phyloP scores from a whole-genome alignment of 1,140 invertebrate genomes.

The Drosophila kanapiae region DNA sequence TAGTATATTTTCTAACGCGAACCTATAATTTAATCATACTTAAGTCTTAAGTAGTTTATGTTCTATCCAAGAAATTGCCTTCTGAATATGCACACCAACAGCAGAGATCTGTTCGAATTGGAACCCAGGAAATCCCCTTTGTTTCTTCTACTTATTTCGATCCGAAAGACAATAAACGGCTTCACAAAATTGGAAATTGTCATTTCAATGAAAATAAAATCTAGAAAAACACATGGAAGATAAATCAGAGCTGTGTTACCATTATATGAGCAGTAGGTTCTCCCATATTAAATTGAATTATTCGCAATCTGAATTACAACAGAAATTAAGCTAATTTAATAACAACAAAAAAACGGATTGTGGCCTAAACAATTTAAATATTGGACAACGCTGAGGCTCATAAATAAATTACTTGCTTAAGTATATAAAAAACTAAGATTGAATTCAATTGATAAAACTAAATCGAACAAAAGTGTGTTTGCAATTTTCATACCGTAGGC shows the following conservation, averaged over 20 bases:
- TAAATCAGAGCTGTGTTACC: constrained; percentile 76
- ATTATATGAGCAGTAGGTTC: constrained; percentile 63
- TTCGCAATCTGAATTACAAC: constrained; percentile 31
- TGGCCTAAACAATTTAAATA: constrained; percentile 50
- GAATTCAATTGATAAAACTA: constrained; percentile 28
- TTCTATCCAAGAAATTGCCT: constrained; percentile 72
- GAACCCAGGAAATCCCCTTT: constrained; percentile 2
- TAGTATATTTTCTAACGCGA: constrained; percentile 41
- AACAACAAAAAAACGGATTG: constrained; percentile 8
- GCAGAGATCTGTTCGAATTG: constrained; percentile 19
- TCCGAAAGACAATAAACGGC: constrained; percentile 72
- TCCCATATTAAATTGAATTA: constrained; percentile 56
- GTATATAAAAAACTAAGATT: constrained; percentile 18
- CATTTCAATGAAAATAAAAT: not conserved
- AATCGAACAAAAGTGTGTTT: constrained; percentile 46
- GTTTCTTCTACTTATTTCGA: constrained; percentile 34
- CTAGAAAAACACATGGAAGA: constrained; percentile 13
- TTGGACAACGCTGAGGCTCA: constrained; percentile 41
- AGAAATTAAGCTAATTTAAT: not conserved
- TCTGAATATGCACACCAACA: constrained; percentile 54
- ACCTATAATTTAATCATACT: constrained; percentile 31
- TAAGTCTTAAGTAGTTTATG: constrained; percentile 42
- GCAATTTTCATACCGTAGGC: constrained; percentile 78
- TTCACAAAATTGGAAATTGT: too few relatives aligned
- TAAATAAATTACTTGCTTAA: constrained; percentile 46